phyloP scores from a whole-genome alignment of 2,113 vertebrate species.

The Centropristis striata region DNA sequence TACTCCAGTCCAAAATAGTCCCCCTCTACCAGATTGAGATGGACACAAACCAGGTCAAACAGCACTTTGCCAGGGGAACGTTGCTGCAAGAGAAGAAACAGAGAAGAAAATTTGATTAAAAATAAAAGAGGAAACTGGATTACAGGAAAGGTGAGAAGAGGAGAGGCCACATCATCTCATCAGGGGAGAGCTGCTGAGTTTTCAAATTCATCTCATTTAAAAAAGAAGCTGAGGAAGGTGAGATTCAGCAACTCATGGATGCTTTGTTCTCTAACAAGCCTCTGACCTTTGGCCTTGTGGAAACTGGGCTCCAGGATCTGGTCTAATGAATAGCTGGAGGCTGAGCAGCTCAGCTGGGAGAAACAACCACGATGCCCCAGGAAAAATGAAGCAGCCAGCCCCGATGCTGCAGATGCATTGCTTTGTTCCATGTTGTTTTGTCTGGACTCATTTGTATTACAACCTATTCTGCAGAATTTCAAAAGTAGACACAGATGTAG shows the following conservation, averaged over 20 bases:
- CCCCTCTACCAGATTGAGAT: slow-evolving; percentile 93
- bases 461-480: neutral
- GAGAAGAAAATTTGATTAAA: neutral
- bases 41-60: slow-evolving; percentile 91
- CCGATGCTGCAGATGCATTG: neutral
- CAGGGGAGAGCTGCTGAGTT: neutral
- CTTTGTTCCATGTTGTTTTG: neutral
- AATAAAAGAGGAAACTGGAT: neutral
- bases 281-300: slow-evolving; percentile 35
- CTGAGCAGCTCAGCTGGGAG: slow-evolving; percentile 26
- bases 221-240: neutral
- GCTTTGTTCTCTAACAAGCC: slow-evolving; percentile 20
- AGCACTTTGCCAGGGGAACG: slow-evolving; percentile 91
- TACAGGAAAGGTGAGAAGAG: neutral
- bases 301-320: neutral
- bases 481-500: slow-evolving; percentile 24
- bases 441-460: neutral
- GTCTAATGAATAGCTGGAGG: slow-evolving; percentile 50
- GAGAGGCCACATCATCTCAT: slow-evolving; percentile 5
- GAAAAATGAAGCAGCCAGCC: slow-evolving; percentile 11
- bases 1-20: slow-evolving; percentile 97
- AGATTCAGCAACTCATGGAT: neutral
- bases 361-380: slow-evolving; percentile 3
- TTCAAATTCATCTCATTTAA: neutral
- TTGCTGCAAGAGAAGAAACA: slow-evolving; percentile 85